Evolutionary conservation across 2,888 invertebrate species (phyloP), one percentile per base, ranked within the genome.

Genomic region (Amphipoea lucens): DNA sequence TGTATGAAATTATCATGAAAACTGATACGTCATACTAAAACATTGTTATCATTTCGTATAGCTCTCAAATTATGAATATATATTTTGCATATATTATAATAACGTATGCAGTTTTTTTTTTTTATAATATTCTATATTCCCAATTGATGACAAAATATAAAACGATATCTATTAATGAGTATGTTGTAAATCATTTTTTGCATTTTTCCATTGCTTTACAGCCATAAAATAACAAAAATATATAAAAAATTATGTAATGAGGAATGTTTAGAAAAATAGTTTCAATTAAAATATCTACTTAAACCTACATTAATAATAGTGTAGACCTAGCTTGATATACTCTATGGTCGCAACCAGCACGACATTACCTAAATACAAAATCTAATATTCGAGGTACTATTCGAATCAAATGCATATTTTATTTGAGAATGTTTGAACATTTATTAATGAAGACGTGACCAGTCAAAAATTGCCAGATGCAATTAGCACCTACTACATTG

Each of bases 331-430:
- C 11, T 82, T 71, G 42, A 69, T 76, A 79, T 68, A 83, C 29
- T 74, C 54, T 77, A 75, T 54, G 79, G 92, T 91, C 93, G 93
- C 89, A 90, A 74, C 93, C 93, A 93, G 93, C 93, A 93, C 93
- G 91, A 93, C 91, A 66, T 51, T 70, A 12, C 17, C 70, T 83
- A 82, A 78, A 71, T 73, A 79, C 67, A 72, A 40, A 29, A 71
- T 65, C 76, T 80, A 83, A 74, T 68, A 85, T 89, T 89, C 84
- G 89, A 90, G 86, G 67, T 79, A 85, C 36, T 45, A 83, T 84
- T 85, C 88, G 80, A 86, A 83, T 73, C 23, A 89, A 86, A 89
- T 90, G 87, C 86, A 84, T 65, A 70, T 76, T 81, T 72, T 75
- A 87, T 67, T 77, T 67, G 72, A 79, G 76, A 87, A 66, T 54